phyloP scores from a whole-genome alignment of 2,113 vertebrate genomes.

The Sialia sialis region DNA sequence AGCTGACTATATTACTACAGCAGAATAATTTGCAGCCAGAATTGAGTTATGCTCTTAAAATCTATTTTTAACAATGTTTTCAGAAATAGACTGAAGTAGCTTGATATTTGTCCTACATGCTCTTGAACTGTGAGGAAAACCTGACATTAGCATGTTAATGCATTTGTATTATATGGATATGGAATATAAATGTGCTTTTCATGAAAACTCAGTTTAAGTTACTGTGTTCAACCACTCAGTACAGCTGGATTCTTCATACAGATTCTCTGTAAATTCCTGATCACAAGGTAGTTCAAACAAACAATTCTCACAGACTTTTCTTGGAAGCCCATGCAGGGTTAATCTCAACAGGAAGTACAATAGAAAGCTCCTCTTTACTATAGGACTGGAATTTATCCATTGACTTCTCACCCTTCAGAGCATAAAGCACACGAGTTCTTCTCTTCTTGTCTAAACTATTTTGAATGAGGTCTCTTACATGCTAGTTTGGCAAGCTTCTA shows the following conservation, averaged over 20 bases:
- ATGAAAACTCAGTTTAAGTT: not conserved
- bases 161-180: not conserved
- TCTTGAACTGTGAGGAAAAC: not conserved
- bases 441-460: slow-evolving; percentile 57
- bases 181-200: not conserved
- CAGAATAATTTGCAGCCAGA: not conserved
- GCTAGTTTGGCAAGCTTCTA: slow-evolving; percentile 63
- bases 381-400: not conserved
- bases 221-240: not conserved
- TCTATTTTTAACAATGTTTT: not conserved
- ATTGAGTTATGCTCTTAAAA: not conserved
- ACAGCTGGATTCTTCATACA: not conserved
- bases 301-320: not conserved
- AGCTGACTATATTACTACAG: not conserved
- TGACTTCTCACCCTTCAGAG: not conserved
- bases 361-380: not conserved
- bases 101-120: not conserved
- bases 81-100: not conserved
- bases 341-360: not conserved
- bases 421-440: not conserved
- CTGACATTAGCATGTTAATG: not conserved
- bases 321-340: not conserved
- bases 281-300: not conserved
- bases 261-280: not conserved
- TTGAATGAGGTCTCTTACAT: slow-evolving; percentile 27